Evolutionary conservation across 2,888 invertebrate species (phyloP).

Genomic region (Chaitophorus viminalis): DNA sequence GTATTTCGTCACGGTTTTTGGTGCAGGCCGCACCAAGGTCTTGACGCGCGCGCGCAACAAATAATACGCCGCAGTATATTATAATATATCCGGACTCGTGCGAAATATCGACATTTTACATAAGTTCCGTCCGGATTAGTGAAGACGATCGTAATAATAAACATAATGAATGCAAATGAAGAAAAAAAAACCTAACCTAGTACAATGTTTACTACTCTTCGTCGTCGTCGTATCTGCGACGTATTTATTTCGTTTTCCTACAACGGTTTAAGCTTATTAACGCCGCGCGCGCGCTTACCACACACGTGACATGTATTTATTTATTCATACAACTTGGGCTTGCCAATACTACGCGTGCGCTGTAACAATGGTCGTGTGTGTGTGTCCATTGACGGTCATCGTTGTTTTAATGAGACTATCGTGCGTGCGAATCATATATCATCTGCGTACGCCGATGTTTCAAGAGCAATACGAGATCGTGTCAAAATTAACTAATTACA

Average conservation of each 20-base stretch:
- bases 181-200: constrained; percentile 34
- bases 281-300: neutral
- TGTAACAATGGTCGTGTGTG: neutral
- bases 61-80: no score
- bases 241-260: constrained; percentile 12
- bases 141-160: no score
- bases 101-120: constrained; percentile 16
- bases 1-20: constrained; percentile 31
- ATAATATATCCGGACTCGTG: no score
- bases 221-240: neutral
- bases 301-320: neutral
- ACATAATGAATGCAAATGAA: neutral
- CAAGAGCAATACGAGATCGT: neutral
- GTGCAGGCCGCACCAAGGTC: constrained; percentile 53
- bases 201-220: neutral
- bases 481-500: neutral
- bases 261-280: neutral
- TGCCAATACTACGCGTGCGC: neutral
- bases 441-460: neutral
- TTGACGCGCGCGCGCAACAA: neutral
- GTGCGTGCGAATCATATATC: neutral
- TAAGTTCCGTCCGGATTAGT: neutral
- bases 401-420: no score
- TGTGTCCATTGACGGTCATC: neutral
- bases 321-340: neutral